These are phyloP conservation scores for Myotis davidii DNA, from an alignment of 2,113 vertebrate species.

Conservation along the genomic window DNA sequence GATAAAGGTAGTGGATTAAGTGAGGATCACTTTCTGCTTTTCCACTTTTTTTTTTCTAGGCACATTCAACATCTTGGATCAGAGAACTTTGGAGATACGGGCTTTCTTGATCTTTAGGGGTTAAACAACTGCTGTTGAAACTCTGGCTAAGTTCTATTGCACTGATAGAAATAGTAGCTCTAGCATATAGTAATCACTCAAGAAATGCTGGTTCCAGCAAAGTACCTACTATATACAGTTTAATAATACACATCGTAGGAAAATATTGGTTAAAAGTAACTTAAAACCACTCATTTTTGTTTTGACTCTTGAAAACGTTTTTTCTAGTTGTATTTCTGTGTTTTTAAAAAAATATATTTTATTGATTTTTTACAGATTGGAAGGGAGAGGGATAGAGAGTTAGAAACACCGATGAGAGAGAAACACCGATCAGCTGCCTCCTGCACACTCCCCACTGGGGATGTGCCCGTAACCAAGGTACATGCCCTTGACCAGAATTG, in stretches of 20 bases:
- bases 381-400: no score
- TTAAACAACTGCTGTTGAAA: background rate
- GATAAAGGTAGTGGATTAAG: background rate
- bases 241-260: background rate
- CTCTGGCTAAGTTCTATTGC: background rate
- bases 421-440: no score
- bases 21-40: background rate
- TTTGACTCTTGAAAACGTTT: constrained; percentile 39
- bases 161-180: background rate
- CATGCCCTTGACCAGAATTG: no score
- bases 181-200: background rate
- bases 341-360: background rate
- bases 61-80: background rate
- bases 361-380: no score
- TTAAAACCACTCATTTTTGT: constrained; percentile 55
- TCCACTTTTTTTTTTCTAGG: background rate
- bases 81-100: background rate
- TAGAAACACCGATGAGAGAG: no score
- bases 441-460: no score
- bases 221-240: background rate
- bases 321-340: constrained; percentile 31
- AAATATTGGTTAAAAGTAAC: constrained; percentile 45
- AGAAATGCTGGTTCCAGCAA: constrained; percentile 35
- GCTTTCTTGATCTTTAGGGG: constrained; percentile 18
- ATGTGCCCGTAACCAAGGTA: no score